Percentiles rank a stretch among this genome's conserved stretches.
These are phyloP conservation scores for Cynoglossus semilaevis DNA, from an alignment of 2,113 vertebrate genomes.

Conservation along the genomic window DNA sequence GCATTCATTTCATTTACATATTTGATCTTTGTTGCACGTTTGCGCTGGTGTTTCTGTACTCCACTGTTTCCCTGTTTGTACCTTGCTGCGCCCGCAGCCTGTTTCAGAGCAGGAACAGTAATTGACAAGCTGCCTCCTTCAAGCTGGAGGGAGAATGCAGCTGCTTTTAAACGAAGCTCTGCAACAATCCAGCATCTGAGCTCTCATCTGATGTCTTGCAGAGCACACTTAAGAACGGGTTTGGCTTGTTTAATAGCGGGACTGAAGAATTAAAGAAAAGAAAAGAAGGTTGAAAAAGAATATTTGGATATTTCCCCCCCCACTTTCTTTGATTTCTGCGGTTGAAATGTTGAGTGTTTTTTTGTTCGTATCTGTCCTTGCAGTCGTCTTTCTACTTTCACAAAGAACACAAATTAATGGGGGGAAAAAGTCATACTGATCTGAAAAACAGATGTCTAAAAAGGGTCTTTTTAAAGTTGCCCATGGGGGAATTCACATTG, in stretches of 20 bases:
- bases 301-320: slow-evolving; percentile 46
- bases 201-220: slow-evolving; percentile 55
- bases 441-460: slow-evolving; percentile 73
- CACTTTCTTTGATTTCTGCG: slow-evolving; percentile 50
- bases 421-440: slow-evolving; percentile 54
- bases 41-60: slow-evolving; percentile 26
- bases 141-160: slow-evolving; percentile 60
- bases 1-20: slow-evolving; percentile 31
- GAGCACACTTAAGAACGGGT: slow-evolving; percentile 48
- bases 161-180: slow-evolving; percentile 62
- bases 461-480: slow-evolving; percentile 68
- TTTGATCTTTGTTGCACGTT: slow-evolving; percentile 38
- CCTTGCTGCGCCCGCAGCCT: slow-evolving; percentile 53
- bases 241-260: slow-evolving; percentile 53
- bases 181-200: slow-evolving; percentile 54
- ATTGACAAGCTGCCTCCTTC: slow-evolving; percentile 67
- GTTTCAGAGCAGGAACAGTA: slow-evolving; percentile 60
- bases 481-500: slow-evolving; percentile 69
- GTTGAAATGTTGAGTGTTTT: slow-evolving; percentile 48
- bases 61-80: slow-evolving; percentile 43
- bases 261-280: slow-evolving; percentile 49
- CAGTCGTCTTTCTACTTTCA: slow-evolving; percentile 62
- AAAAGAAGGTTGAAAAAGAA: slow-evolving; percentile 53
- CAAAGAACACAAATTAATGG: slow-evolving; percentile 74
- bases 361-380: slow-evolving; percentile 55